Conservation (phyloP, 2,113 vertebrate species). For the Protobothrops mucrosquamatus region DNA sequence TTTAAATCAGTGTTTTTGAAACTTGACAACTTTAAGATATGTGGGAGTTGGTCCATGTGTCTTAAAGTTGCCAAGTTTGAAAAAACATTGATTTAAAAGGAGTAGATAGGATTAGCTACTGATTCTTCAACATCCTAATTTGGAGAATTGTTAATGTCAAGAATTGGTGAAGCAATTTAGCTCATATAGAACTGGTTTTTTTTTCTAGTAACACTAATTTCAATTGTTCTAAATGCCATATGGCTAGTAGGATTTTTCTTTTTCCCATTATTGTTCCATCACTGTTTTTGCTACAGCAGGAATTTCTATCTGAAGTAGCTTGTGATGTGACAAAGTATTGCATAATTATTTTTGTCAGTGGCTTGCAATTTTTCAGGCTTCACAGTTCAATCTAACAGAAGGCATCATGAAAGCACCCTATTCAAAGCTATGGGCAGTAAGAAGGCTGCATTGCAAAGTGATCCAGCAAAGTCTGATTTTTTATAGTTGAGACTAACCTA, state of each 20-base stretch:
- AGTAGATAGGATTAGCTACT: not conserved
- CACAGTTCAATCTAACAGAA: not conserved
- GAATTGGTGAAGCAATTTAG: not conserved
- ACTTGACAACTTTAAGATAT: not conserved
- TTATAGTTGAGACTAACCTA: no score
- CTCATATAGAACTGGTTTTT: not conserved
- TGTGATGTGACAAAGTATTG: not conserved
- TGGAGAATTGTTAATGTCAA: not conserved
- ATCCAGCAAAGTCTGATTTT: not conserved
- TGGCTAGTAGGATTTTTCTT: not conserved
- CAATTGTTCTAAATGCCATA: not conserved
- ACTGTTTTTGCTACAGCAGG: not conserved
- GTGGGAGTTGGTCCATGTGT: not conserved
- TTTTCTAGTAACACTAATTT: not conserved
- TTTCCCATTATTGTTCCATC: not conserved
- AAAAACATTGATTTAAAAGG: not conserved
- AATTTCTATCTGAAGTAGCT: not conserved
- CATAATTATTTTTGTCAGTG: not conserved
- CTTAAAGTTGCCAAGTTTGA: not conserved
- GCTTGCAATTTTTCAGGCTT: not conserved
- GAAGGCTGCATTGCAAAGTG: no score
- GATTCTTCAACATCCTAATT: not conserved
- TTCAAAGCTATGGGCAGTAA: no score
- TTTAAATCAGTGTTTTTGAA: not conserved
- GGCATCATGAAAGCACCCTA: not conserved